Evolutionary conservation across 2,888 invertebrate genomes (phyloP).

Genomic region (Hedya salicella): DNA sequence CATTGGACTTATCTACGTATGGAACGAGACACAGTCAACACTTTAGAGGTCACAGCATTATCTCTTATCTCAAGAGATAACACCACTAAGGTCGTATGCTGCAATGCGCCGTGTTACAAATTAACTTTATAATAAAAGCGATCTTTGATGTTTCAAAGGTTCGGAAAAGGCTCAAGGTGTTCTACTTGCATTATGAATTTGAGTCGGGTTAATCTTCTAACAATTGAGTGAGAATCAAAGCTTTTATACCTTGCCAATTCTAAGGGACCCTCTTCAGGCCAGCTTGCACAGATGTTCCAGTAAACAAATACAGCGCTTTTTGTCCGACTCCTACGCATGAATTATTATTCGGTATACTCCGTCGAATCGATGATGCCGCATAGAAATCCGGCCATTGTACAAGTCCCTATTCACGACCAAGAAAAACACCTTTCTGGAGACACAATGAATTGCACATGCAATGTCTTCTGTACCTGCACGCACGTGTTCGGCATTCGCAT

Average conservation of each 20-base stretch:
- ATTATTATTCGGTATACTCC: constrained; percentile 68
- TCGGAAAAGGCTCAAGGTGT: constrained; percentile 74
- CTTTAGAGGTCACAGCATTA: constrained; percentile 76
- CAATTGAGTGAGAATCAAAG: constrained; percentile 73
- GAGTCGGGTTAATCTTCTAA: constrained; percentile 82
- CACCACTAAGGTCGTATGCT: constrained; percentile 75
- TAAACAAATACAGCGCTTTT: constrained; percentile 73
- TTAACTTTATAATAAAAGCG: constrained; percentile 49
- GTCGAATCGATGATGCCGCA: constrained; percentile 73
- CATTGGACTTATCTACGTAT: constrained; percentile 75
- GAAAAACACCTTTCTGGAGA: constrained; percentile 73
- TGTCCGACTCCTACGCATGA: constrained; percentile 79
- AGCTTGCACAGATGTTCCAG: constrained; percentile 76
- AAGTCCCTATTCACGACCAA: constrained; percentile 71
- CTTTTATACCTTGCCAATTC: constrained; percentile 74
- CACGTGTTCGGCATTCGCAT: constrained; percentile 81
- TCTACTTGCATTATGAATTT: constrained; percentile 68
- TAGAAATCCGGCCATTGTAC: constrained; percentile 76
- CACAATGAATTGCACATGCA: constrained; percentile 81
- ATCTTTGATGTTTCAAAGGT: constrained; percentile 52
- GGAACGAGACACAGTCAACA: constrained; percentile 71
- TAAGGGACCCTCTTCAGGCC: constrained; percentile 59
- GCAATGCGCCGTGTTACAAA: constrained; percentile 61
- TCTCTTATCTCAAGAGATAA: constrained; percentile 78
- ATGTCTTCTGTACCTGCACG: constrained; percentile 74